Conservation (phyloP, 2,888 invertebrate genomes). For the Folsomia candida region DNA sequence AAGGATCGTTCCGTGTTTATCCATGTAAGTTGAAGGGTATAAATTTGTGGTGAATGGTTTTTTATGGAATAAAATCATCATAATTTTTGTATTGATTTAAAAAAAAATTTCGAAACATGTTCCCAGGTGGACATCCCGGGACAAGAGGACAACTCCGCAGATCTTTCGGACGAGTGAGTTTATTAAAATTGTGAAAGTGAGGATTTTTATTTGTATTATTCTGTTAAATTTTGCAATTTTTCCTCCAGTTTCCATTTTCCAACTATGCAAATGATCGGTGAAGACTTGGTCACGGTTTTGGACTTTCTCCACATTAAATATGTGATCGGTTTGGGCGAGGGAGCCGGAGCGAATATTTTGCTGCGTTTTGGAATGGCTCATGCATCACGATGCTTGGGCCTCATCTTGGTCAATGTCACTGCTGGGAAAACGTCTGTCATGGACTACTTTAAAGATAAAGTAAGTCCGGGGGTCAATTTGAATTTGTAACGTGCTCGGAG, state of each 20-base stretch:
- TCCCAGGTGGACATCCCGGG: constrained; percentile 83
- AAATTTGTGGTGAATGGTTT: no score
- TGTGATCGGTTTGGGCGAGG: constrained; percentile 81
- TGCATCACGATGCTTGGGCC: constrained; percentile 72
- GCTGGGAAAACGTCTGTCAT: constrained; percentile 80
- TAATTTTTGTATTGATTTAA: no score
- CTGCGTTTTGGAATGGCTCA: constrained; percentile 80
- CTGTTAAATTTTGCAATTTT: constrained; percentile 1
- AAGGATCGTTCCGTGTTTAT: constrained; percentile 81
- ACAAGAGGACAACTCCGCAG: constrained; percentile 77
- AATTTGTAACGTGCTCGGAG: not conserved
- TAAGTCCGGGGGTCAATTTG: constrained; percentile 52
- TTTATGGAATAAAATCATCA: no score
- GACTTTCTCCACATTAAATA: constrained; percentile 79
- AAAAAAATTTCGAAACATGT: no score
- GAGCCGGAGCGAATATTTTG: constrained; percentile 75
- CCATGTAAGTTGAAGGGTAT: no score
- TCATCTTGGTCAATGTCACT: constrained; percentile 82
- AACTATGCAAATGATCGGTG: constrained; percentile 74
- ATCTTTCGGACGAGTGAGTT: constrained; percentile 70
- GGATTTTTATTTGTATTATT: no score
- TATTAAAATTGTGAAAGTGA: not conserved
- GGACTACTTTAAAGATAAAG: constrained; percentile 80
- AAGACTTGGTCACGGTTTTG: constrained; percentile 75
- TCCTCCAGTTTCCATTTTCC: constrained; percentile 73